These are phyloP conservation scores for Erinaceus europaeus DNA, from an alignment of 2,113 vertebrate genomes.

Conservation along the genomic window DNA sequence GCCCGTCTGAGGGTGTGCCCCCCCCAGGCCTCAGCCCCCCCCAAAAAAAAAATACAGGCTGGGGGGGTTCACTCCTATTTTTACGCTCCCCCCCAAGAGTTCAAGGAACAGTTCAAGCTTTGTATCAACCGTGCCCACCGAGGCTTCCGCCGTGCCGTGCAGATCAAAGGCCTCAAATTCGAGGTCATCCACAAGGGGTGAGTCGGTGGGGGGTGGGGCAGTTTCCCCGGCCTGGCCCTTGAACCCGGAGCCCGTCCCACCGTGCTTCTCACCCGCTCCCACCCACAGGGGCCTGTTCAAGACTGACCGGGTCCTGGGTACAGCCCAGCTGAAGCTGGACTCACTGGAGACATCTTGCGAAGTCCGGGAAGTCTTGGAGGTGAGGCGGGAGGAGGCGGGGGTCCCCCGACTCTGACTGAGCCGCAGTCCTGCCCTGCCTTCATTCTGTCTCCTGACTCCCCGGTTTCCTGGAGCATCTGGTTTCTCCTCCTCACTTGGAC, in stretches of 20 bases:
- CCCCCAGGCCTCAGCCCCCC: too few species aligned
- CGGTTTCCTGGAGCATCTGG: too few species aligned
- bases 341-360: constrained; percentile 87
- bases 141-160: constrained; percentile 88
- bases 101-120: constrained; percentile 91
- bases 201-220: constrained; percentile 17
- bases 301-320: constrained; percentile 87
- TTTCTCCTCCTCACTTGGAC: too few species aligned
- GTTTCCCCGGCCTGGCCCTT: too few species aligned
- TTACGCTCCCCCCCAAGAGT: constrained; percentile 79
- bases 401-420: too few species aligned
- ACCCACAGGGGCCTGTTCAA: constrained; percentile 89
- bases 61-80: too few species aligned
- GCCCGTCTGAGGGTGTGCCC: background rate
- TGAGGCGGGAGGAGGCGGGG: constrained; percentile 64
- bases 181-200: constrained; percentile 93
- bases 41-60: too few species aligned
- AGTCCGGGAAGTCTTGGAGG: constrained; percentile 89
- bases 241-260: background rate
- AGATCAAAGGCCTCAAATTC: constrained; percentile 94
- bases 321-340: constrained; percentile 90
- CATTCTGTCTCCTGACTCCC: too few species aligned
- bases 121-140: constrained; percentile 88
- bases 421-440: too few species aligned
- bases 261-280: background rate